Evolutionary conservation across 2,113 vertebrate species (phyloP).

Genomic region (Pituophis catenifer): DNA sequence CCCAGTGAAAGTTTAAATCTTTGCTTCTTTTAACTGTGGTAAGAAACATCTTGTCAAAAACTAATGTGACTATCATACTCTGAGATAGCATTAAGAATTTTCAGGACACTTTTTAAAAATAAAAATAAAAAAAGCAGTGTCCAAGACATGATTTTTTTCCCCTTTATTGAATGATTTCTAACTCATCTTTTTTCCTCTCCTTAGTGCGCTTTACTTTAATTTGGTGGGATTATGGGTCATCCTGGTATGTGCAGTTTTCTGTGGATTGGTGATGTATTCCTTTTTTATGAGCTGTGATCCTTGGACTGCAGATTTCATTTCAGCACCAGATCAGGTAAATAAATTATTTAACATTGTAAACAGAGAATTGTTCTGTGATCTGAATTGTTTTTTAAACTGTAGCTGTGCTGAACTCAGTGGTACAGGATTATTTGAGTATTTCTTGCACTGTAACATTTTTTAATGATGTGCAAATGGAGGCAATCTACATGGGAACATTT

Average conservation of each 20-base stretch:
- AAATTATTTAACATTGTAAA: neutral
- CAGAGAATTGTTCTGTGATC: neutral
- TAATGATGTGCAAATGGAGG: neutral
- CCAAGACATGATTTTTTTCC: neutral
- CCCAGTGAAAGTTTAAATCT: neutral
- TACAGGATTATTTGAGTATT: neutral
- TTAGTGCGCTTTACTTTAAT: slow-evolving; percentile 84
- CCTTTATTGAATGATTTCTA: neutral
- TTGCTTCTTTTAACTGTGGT: neutral
- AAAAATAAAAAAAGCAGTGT: neutral
- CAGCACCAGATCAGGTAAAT: slow-evolving; percentile 83
- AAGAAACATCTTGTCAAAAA: neutral
- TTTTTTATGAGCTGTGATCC: slow-evolving; percentile 80
- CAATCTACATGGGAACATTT: too few relatives aligned
- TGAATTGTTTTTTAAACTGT: neutral
- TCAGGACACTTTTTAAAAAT: neutral
- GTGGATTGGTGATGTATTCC: slow-evolving; percentile 82
- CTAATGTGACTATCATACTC: neutral
- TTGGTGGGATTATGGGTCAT: slow-evolving; percentile 81
- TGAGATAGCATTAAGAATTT: neutral
- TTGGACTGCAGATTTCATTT: slow-evolving; percentile 77
- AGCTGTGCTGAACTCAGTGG: neutral
- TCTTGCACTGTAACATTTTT: neutral
- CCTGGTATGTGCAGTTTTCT: slow-evolving; percentile 75
- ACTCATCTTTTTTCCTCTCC: neutral